phyloP scores from a whole-genome alignment of 2,888 invertebrate species.

The Vandiemenella viatica region DNA sequence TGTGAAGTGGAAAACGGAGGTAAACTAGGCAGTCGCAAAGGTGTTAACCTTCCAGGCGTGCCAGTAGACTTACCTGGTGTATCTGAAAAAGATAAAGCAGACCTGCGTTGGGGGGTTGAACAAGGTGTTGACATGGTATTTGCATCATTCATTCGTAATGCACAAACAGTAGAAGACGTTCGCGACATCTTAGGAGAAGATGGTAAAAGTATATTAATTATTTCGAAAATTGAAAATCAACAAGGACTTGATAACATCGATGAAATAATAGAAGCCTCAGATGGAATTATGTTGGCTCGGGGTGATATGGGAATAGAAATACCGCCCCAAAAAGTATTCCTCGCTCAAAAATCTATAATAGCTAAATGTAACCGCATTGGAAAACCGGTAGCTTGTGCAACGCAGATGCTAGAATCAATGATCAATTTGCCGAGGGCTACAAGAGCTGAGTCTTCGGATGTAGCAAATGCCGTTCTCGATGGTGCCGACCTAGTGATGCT shows the following conservation, averaged over 20 bases:
- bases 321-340: constrained; percentile 90
- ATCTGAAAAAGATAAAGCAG: constrained; percentile 91
- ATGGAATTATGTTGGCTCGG: constrained; percentile 97
- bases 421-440: background rate
- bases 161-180: constrained; percentile 78
- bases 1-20: constrained; percentile 85
- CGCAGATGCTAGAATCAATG: background rate
- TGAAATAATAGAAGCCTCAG: constrained; percentile 81
- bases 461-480: background rate
- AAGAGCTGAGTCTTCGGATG: background rate
- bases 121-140: constrained; percentile 92
- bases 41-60: constrained; percentile 90
- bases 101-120: constrained; percentile 78
- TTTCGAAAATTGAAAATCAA: constrained; percentile 98
- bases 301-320: constrained; percentile 98
- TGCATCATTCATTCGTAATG: constrained; percentile 92
- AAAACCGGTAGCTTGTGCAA: background rate
- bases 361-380: constrained; percentile 61
- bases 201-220: constrained; percentile 84
- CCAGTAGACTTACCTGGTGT: constrained; percentile 94
- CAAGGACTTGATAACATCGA: constrained; percentile 90
- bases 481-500: background rate
- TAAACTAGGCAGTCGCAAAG: constrained; percentile 82
- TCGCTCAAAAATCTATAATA: constrained; percentile 97
- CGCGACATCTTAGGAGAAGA: constrained; percentile 64